These are phyloP conservation scores for Piscicola geometra DNA, from an alignment of 2,888 invertebrate genomes.

Conservation along the genomic window DNA sequence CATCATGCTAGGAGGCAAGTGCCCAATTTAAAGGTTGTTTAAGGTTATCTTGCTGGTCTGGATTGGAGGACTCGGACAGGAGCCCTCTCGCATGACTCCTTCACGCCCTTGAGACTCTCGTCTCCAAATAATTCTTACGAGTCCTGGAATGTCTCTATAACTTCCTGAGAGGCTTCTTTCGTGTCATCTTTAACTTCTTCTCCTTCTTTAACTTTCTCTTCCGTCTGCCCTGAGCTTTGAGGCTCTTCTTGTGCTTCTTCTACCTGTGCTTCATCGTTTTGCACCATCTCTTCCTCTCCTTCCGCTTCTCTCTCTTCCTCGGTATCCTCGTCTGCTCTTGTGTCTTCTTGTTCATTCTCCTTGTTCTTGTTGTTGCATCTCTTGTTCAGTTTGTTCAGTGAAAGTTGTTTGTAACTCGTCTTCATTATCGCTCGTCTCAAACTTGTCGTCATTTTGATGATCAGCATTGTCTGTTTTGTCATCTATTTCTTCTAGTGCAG, in stretches of 20 bases:
- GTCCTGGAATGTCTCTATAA: constrained; percentile 4
- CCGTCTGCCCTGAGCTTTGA: background rate
- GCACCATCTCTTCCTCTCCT: background rate
- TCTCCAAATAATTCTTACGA: constrained; percentile 1
- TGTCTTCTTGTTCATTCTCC: background rate
- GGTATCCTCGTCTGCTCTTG: background rate
- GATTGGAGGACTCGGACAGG: background rate
- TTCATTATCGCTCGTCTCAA: too few relatives aligned
- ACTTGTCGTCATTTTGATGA: too few relatives aligned
- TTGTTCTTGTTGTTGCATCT: too few relatives aligned
- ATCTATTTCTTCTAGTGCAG: too few relatives aligned
- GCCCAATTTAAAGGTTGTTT: constrained; percentile 1
- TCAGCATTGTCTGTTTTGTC: too few relatives aligned
- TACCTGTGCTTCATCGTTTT: background rate
- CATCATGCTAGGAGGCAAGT: constrained; percentile 43
- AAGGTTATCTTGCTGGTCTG: background rate
- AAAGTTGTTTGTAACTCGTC: too few relatives aligned
- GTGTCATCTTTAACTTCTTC: constrained; percentile 20
- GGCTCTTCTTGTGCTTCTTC: too few relatives aligned
- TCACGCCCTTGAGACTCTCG: background rate
- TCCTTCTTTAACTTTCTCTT: too few relatives aligned
- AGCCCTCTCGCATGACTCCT: constrained; percentile 1
- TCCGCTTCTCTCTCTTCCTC: background rate
- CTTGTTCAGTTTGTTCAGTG: too few relatives aligned
- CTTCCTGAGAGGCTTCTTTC: constrained; percentile 13